Evolutionary conservation across 1,140 invertebrate genomes (phyloP).

Genomic region (Microvelia longipes): DNA sequence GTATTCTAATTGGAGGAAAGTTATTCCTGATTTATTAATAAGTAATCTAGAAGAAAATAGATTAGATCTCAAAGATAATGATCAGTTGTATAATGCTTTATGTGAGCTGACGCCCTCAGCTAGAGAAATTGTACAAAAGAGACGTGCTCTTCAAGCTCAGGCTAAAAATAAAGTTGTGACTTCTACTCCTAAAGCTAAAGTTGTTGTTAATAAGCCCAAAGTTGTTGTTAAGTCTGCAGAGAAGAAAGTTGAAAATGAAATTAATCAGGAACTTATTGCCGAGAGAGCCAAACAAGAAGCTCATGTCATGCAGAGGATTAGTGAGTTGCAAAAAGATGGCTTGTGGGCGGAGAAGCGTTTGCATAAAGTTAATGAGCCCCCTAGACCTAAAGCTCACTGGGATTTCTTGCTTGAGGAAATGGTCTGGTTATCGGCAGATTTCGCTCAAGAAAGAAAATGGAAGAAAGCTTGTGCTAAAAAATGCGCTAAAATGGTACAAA

Average conservation of each 20-base stretch:
- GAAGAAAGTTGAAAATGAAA: neutral
- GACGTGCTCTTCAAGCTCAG: constrained; percentile 2
- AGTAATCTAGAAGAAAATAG: constrained; percentile 15
- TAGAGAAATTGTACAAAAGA: neutral
- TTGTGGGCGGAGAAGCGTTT: constrained; percentile 83
- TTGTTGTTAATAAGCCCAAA: neutral
- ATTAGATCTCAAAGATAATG: constrained; percentile 15
- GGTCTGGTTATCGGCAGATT: constrained; percentile 94
- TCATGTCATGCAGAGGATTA: constrained; percentile 78
- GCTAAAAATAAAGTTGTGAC: neutral
- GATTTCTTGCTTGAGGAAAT: constrained; percentile 97
- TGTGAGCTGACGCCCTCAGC: neutral
- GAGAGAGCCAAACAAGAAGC: constrained; percentile 87
- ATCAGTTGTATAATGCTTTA: constrained; percentile 11
- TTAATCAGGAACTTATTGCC: constrained; percentile 59
- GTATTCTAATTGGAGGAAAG: constrained; percentile 12
- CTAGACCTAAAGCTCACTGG: constrained; percentile 88
- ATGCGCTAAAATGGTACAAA: constrained; percentile 79
- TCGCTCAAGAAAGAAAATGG: constrained; percentile 93
- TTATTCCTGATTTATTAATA: constrained; percentile 10
- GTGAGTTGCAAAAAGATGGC: constrained; percentile 74
- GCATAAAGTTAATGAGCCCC: constrained; percentile 82
- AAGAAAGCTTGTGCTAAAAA: constrained; percentile 91
- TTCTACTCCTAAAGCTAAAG: neutral
- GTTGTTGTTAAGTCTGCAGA: neutral